These are phyloP conservation scores for Platysternon megacephalum DNA, from an alignment of 2,113 vertebrate species.

Conservation along the genomic window DNA sequence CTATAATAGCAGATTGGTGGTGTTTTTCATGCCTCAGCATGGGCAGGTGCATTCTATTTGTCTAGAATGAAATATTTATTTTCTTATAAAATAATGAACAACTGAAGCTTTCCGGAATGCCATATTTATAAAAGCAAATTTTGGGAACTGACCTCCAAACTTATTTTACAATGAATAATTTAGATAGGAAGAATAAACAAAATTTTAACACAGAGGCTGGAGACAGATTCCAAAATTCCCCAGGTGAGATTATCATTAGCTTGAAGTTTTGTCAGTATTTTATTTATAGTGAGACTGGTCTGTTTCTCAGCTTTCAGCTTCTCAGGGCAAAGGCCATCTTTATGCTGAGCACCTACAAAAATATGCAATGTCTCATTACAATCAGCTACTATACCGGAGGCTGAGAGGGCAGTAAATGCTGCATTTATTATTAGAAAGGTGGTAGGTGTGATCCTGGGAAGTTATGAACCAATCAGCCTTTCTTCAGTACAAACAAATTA, in stretches of 20 bases:
- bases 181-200: background rate
- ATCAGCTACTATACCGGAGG: background rate
- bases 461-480: background rate
- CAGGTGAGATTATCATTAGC: background rate
- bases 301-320: background rate
- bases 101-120: background rate
- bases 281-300: background rate
- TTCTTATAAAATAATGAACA: background rate
- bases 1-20: background rate
- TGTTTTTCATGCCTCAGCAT: fast-evolving
- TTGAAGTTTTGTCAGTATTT: background rate
- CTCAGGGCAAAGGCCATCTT: fast-evolving
- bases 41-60: background rate
- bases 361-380: background rate
- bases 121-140: background rate
- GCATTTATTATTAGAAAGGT: background rate
- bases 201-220: background rate
- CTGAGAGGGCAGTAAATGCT: background rate
- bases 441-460: background rate
- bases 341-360: background rate
- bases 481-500: background rate
- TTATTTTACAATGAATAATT: background rate
- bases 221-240: background rate
- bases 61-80: background rate
- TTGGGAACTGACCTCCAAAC: background rate